phyloP scores from a whole-genome alignment of 2,113 vertebrate species.

The Sphyrna mokarran region DNA sequence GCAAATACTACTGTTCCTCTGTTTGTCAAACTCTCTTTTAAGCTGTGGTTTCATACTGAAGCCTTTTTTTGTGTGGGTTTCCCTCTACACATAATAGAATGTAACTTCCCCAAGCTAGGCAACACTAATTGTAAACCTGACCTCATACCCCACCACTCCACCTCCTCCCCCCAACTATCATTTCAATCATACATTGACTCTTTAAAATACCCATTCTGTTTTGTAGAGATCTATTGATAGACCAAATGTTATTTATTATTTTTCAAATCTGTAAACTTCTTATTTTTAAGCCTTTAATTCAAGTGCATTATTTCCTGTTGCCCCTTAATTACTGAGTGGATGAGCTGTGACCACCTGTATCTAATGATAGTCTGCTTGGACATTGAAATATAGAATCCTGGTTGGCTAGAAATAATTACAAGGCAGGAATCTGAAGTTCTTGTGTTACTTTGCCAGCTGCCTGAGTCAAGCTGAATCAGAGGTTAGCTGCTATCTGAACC shows the following conservation, averaged over 20 bases:
- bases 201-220: not conserved
- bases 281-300: not conserved
- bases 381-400: not conserved
- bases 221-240: not conserved
- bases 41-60: not conserved
- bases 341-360: not conserved
- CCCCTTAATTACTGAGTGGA: not conserved
- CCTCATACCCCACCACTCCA: not conserved
- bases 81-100: not conserved
- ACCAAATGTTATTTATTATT: not conserved
- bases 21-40: not conserved
- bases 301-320: not conserved
- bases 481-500: not conserved
- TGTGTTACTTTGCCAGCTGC: not conserved
- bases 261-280: not conserved
- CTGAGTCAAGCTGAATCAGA: not conserved
- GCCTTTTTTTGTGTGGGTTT: not conserved
- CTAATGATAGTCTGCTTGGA: not conserved
- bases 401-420: not conserved
- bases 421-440: not conserved
- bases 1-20: not conserved
- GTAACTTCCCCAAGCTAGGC: not conserved
- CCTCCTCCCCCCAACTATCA: not conserved
- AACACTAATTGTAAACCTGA: not conserved
- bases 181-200: not conserved